These are phyloP conservation scores for Procambarus virginalis DNA, from an alignment of 1,140 invertebrate genomes.

Conservation along the genomic window DNA sequence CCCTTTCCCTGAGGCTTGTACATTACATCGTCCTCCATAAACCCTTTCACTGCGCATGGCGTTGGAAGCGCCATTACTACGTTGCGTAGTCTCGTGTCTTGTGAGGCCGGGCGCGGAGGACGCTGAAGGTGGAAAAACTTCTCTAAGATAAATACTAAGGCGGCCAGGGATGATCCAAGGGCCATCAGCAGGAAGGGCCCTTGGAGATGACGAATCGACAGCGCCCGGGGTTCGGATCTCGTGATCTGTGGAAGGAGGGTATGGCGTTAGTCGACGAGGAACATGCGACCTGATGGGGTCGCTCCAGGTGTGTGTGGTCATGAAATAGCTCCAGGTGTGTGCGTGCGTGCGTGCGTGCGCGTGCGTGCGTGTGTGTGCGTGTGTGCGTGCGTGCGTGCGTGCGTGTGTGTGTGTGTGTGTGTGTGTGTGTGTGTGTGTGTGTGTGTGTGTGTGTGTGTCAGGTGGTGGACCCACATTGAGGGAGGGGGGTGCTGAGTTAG, in stretches of 20 bases:
- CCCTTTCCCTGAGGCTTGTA: too few species aligned
- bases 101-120: neutral
- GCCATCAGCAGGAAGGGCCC: neutral
- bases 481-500: too few species aligned
- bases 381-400: too few species aligned
- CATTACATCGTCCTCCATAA: too few species aligned
- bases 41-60: too few species aligned
- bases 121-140: neutral
- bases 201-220: conserved; percentile 13
- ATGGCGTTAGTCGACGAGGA: neutral
- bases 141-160: neutral
- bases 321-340: neutral
- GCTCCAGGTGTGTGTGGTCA: neutral
- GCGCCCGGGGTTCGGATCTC: neutral
- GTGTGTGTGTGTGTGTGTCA: too few species aligned
- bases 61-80: too few species aligned
- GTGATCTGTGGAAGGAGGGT: neutral
- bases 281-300: neutral
- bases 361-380: too few species aligned
- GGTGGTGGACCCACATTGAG: too few species aligned
- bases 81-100: neutral
- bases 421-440: too few species aligned
- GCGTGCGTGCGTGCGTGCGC: too few species aligned
- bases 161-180: neutral
- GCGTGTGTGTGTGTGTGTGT: too few species aligned